These are phyloP conservation scores for Dipodomys ordii DNA, from an alignment of 2,113 vertebrate species.

Conservation along the genomic window DNA sequence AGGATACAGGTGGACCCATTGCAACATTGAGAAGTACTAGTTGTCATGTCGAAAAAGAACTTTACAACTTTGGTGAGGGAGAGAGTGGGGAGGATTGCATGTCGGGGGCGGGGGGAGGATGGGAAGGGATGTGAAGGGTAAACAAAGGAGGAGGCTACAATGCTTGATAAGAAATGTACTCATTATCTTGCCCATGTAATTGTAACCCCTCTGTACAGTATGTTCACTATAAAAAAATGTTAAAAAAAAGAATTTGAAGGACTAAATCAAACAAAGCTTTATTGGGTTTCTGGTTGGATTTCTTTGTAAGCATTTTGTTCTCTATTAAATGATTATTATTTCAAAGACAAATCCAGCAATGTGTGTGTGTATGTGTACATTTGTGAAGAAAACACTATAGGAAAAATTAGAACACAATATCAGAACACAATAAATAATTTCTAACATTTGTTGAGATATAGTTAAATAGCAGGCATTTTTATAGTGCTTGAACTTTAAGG, in stretches of 20 bases:
- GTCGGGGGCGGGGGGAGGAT: too few species aligned
- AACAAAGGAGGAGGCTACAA: too few species aligned
- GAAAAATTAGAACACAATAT: background rate
- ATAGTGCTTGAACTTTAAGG: background rate
- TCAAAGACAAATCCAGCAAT: background rate
- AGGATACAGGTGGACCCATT: too few species aligned
- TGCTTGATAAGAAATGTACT: too few species aligned
- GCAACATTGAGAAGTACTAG: too few species aligned
- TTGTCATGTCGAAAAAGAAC: too few species aligned
- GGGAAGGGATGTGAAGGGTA: too few species aligned
- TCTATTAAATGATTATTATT: background rate
- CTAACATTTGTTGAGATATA: background rate
- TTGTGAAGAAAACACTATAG: background rate
- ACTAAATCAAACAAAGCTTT: background rate
- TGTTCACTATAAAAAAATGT: too few species aligned
- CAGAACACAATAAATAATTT: background rate
- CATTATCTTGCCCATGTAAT: too few species aligned
- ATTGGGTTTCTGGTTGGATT: background rate
- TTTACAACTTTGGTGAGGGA: too few species aligned
- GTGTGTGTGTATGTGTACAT: background rate
- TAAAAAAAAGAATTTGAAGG: background rate
- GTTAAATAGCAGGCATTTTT: background rate
- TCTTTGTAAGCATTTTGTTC: background rate
- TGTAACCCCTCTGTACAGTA: too few species aligned
- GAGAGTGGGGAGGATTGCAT: too few species aligned